Base-by-base conservation (phyloP, 2,888 invertebrate genomes). In the Acanthoscelides obtectus region DNA sequence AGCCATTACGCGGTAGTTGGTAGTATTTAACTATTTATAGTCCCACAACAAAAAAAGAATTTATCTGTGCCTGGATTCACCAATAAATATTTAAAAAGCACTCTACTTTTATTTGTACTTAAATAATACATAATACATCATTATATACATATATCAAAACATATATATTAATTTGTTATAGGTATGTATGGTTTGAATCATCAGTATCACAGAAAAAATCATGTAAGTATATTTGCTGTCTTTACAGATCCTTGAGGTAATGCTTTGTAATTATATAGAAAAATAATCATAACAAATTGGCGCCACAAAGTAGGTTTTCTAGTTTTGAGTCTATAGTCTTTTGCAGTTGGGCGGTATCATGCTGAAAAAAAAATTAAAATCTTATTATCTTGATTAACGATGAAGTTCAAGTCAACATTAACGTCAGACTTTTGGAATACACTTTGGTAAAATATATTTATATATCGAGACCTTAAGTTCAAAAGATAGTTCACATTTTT, bases 1-100 rank as follows among this genome's bases (percentile, higher is more conserved):
- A 79, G 77, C 81, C 80, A 73, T 75, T 79, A 79, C 79, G 79
- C 77, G 75, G 79, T 82, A 81, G 81, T 77, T 79, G 77, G 73
- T 82, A 83, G 80, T 73, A 77, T 79, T 79, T 83, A 82, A 82
- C 80, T 77, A 79, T 80, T 78, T 81, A 81, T 81, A 83, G 81
- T 83, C 82, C 81, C 83, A 82, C 82, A 79, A 66, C 66, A 66
- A 66, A 78, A 80, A 80, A 69, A 81, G 84, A 84, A 83, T 84
- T 83, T 84, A 83, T 84, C 83, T 83, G 84, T 84, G 84, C 84
- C 84, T 84, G 84, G 83, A 82, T 83, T 83, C 83, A 84, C 83
- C 83, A 83, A 83, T 83, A 83, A 83, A 83, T 21, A 66, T 22
- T 21, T 66, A 66, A 66, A 66, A 45, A 45, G 45, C 17, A 6